A percentile compares a stretch with the other conserved stretches of the same genome.
Conservation (phyloP, 2,113 vertebrate genomes). For the Psittacara wagleri region DNA sequence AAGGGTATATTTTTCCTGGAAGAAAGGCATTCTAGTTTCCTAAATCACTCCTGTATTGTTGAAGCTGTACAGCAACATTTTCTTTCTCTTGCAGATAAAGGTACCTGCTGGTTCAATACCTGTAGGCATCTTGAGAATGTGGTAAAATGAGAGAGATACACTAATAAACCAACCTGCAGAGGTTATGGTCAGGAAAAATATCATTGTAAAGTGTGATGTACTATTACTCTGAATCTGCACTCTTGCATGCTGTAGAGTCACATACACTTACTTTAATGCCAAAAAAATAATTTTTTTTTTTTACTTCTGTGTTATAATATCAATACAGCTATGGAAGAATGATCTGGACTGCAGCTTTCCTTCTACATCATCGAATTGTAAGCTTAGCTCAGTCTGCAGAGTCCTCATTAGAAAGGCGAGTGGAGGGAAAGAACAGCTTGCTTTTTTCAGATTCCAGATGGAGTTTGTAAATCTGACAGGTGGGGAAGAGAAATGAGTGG, state of each 20-base stretch:
- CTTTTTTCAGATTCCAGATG: slow-evolving; percentile 56
- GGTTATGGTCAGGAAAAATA: background rate
- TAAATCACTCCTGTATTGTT: background rate
- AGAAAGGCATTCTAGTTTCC: background rate
- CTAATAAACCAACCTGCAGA: background rate
- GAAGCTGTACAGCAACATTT: background rate
- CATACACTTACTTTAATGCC: background rate
- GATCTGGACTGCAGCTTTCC: background rate
- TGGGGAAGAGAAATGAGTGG: slow-evolving; percentile 27
- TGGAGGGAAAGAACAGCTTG: slow-evolving; percentile 18
- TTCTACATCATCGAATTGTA: background rate
- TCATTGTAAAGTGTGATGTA: background rate
- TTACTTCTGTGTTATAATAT: background rate
- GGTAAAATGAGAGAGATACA: background rate
- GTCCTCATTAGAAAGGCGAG: background rate
- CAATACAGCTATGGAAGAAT: background rate
- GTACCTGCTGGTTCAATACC: background rate
- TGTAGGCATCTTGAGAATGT: background rate
- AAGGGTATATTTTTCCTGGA: background rate
- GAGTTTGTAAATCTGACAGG: slow-evolving; percentile 43
- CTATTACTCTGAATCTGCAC: background rate
- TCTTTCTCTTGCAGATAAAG: background rate
- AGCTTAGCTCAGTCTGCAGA: slow-evolving; percentile 4
- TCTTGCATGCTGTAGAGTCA: background rate
- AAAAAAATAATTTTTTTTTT: background rate